Evolutionary conservation across 2,888 invertebrate genomes (phyloP).

Genomic region (Drosophila seclusa): DNA sequence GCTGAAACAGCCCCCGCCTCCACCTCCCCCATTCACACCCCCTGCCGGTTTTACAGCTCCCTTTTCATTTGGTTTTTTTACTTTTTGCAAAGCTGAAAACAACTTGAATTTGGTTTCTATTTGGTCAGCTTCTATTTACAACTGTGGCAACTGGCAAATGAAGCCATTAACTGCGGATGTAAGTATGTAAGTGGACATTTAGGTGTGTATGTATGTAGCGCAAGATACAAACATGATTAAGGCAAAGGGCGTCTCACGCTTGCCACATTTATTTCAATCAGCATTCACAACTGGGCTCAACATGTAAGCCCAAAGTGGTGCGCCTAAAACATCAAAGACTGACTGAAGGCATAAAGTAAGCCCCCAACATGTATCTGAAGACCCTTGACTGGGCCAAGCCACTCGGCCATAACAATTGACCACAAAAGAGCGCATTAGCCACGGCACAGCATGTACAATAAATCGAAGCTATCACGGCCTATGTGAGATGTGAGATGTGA

Average conservation of each 20-base stretch:
- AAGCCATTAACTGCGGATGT: constrained; percentile 61
- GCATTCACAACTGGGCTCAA: constrained; percentile 14
- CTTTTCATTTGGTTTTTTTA: constrained; percentile 19
- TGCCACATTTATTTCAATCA: constrained; percentile 74
- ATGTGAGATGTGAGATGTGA: too few species aligned
- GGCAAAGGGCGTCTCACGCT: constrained; percentile 58
- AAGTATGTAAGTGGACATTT: not conserved
- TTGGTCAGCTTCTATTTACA: constrained; percentile 38
- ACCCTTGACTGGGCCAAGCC: constrained; percentile 29
- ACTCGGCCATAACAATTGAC: constrained; percentile 31
- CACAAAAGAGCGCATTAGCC: constrained; percentile 21
- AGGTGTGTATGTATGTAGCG: not conserved
- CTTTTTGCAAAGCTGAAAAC: constrained; percentile 55
- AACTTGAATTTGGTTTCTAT: constrained; percentile 40
- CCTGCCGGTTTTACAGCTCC: constrained; percentile 9
- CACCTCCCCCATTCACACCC: constrained; percentile 18
- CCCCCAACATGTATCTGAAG: constrained; percentile 15
- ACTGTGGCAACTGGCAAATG: constrained; percentile 62
- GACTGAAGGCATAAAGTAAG: constrained; percentile 1
- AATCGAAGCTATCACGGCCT: constrained; percentile 1
- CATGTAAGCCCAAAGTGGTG: constrained; percentile 11
- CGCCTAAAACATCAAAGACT: constrained; percentile 48
- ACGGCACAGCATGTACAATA: constrained; percentile 22
- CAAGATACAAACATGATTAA: constrained; percentile 13
- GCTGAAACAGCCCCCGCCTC: not conserved